phyloP scores from a whole-genome alignment of 2,113 vertebrate species.

The Melanocharis versteri region DNA sequence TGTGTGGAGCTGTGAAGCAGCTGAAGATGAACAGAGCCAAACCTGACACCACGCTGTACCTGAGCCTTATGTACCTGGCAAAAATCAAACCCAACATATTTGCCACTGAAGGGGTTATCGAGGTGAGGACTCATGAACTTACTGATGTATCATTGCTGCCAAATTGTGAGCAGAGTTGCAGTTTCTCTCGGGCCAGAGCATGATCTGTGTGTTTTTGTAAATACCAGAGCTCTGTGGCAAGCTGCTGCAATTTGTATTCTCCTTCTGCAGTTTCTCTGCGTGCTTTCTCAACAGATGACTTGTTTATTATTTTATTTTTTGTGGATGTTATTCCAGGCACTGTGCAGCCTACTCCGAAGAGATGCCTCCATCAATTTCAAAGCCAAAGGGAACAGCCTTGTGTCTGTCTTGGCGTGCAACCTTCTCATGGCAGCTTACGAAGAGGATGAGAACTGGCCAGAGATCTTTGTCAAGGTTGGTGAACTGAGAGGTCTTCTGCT shows the following conservation, averaged over 20 bases:
- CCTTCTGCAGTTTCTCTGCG: neutral
- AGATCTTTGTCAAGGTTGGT: conserved; percentile 93
- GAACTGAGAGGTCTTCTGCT: neutral
- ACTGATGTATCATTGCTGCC: rapidly evolving
- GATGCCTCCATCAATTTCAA: conserved; percentile 97
- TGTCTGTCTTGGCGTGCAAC: conserved; percentile 93
- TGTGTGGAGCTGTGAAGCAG: conserved; percentile 93
- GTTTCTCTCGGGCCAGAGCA: neutral
- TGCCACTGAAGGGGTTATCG: conserved; percentile 94
- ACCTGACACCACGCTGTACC: conserved; percentile 89
- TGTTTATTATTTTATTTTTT: neutral
- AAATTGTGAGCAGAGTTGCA: neutral
- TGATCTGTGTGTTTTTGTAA: neutral
- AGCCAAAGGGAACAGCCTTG: conserved; percentile 94
- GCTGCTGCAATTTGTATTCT: neutral
- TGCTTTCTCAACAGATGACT: neutral
- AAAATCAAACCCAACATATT: conserved; percentile 99
- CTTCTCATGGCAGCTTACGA: conserved; percentile 97
- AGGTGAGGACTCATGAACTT: conserved; percentile 72
- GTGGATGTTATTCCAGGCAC: conserved; percentile 72
- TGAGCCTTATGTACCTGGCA: conserved; percentile 96
- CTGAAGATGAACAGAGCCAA: conserved; percentile 93
- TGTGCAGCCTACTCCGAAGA: conserved; percentile 92
- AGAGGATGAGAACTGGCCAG: conserved; percentile 98
- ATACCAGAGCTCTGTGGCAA: neutral